Base-by-base conservation (phyloP, 2,113 vertebrate genomes). In the Polypterus senegalus region DNA sequence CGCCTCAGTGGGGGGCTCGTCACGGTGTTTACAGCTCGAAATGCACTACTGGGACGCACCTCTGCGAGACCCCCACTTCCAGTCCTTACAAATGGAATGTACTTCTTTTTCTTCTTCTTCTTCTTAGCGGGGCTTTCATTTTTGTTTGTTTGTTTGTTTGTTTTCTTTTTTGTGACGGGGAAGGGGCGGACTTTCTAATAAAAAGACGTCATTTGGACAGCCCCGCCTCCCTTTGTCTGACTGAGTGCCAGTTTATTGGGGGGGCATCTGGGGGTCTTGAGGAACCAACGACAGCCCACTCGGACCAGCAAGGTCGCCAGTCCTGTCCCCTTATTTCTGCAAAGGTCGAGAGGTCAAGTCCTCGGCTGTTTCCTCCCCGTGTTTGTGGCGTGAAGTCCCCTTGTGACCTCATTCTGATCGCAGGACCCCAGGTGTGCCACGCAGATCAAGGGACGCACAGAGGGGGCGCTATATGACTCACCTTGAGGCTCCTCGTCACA, bases 121-220 rank as follows among this genome's bases (percentile, higher is more conserved):
- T 27, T 27, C 65, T 65, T 69, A 67, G 66, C 73, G 72, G 66
- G 49, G 49, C 43, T 63, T 73, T 43, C 66, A 73, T 73, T 63
- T 59, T 58, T 57, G 65, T 65, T 60, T 70, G 70, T 71, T 61
- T 59, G 70, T 73, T 67, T 61, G 48, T 67, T 76, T 73, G 59
- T 65, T 69, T 77, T 73, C 74, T 74, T 67, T 65, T 63, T 81
- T 61, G 63, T 66, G 57, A 57, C 57, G 54, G 66, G 79, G 77
- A 79, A 74, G 77, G 80, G 76, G 73, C 69, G 71, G 73, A 81
- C 76, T 82, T 83, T 84, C 71, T 84, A 80, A 78, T 76, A 81
- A 80, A 73, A 58, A 27, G 27, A 27, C 27, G 27, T 27, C 27
- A 27, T 27, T 27, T 27, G 27, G 27, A 27, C 27, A 27, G 27